These are phyloP conservation scores for Nylanderia fulva DNA, from an alignment of 1,140 invertebrate species.

Conservation along the genomic window DNA sequence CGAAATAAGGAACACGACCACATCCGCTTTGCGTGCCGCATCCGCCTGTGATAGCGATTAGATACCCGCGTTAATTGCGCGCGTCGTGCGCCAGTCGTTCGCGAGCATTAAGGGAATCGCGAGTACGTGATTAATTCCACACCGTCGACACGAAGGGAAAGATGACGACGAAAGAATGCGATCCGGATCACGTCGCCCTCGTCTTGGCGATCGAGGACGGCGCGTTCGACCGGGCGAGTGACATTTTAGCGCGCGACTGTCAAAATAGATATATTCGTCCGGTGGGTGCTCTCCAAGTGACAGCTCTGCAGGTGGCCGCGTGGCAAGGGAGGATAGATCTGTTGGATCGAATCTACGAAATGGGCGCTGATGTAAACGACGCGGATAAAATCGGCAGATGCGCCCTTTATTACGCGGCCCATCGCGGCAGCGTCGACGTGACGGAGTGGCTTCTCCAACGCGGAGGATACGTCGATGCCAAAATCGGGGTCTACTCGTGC, in stretches of 20 bases:
- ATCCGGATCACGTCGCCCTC: slow-evolving; percentile 1
- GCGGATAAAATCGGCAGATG: slow-evolving; percentile 73
- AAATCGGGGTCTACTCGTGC: slow-evolving; percentile 57
- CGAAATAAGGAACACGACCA: not conserved
- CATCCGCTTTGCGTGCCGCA: slow-evolving; percentile 49
- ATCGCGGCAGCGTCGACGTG: slow-evolving; percentile 49
- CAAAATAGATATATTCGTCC: slow-evolving; percentile 6
- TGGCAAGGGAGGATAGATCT: slow-evolving; percentile 65
- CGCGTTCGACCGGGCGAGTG: not conserved
- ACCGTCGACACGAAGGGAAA: not conserved
- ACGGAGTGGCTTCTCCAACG: slow-evolving; percentile 61
- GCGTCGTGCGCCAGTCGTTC: not conserved
- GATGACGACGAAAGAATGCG: not conserved
- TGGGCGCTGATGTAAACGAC: slow-evolving; percentile 63
- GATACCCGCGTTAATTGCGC: not conserved
- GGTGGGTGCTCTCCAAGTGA: slow-evolving; percentile 44
- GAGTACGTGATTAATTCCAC: too few relatives aligned
- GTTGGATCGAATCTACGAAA: slow-evolving; percentile 52
- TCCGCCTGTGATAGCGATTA: slow-evolving; percentile 50
- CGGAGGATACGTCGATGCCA: slow-evolving; percentile 45
- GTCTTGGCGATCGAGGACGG: slow-evolving; percentile 37
- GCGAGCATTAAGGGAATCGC: not conserved
- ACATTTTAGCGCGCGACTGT: slow-evolving; percentile 20
- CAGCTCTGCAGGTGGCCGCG: slow-evolving; percentile 68
- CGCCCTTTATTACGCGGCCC: slow-evolving; percentile 69